A percentile compares a stretch with the other conserved stretches of the same genome.
Evolutionary conservation across 23 tunicate genomes (phyloP).

Genomic region (Halocynthia roretzi): DNA sequence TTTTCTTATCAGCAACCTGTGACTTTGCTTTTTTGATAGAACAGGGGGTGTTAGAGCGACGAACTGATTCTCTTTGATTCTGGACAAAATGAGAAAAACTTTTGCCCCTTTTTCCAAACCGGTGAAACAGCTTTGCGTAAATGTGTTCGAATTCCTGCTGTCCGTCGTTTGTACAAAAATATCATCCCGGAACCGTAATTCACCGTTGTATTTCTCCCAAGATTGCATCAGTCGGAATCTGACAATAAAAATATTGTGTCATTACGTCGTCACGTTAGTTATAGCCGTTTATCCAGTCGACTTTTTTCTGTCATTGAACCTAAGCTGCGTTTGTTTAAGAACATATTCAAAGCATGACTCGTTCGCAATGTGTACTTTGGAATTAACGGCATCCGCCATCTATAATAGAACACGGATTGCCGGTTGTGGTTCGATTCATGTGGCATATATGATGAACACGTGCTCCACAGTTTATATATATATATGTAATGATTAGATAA

Average conservation of each 20-base stretch:
- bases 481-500: too few species aligned
- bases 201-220: slow-evolving; percentile 44
- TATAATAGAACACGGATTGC: too few species aligned
- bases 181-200: neutral
- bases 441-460: too few species aligned
- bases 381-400: too few species aligned
- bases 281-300: neutral
- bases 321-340: too few species aligned
- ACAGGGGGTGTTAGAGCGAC: slow-evolving; percentile 31
- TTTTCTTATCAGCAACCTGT: slow-evolving; percentile 7
- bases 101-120: neutral
- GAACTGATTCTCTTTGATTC: neutral
- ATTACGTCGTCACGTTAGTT: neutral
- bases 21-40: neutral
- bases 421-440: too few species aligned
- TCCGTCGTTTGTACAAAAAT: slow-evolving; percentile 20
- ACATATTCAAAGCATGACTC: too few species aligned
- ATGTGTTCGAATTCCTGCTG: neutral
- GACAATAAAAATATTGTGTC: neutral
- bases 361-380: too few species aligned
- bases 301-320: too few species aligned
- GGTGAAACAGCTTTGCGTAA: slow-evolving; percentile 6
- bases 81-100: slow-evolving; percentile 32
- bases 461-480: too few species aligned
- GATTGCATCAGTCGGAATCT: slow-evolving; percentile 32